Evolutionary conservation across 2,888 invertebrate genomes (phyloP).

Genomic region (Lymantria dispar): DNA sequence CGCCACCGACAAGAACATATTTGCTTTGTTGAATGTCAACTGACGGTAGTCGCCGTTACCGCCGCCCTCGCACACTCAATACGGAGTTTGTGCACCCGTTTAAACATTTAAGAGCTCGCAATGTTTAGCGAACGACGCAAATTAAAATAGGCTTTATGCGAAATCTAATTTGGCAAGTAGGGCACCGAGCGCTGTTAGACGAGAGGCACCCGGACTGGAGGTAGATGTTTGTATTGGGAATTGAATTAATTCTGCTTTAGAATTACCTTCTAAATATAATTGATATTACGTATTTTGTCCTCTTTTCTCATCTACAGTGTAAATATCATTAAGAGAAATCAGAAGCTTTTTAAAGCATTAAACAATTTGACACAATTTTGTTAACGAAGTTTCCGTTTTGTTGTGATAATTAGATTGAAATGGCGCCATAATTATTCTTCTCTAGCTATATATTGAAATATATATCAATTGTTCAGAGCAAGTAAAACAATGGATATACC

Average conservation of each 20-base stretch:
- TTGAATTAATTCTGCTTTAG: constrained; percentile 73
- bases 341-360: constrained; percentile 32
- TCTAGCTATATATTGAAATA: too few relatives aligned
- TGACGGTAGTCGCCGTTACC: constrained; percentile 47
- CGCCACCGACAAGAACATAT: constrained; percentile 63
- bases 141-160: constrained; percentile 81
- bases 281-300: constrained; percentile 39
- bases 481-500: too few relatives aligned
- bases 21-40: constrained; percentile 75
- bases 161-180: constrained; percentile 80
- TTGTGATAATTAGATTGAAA: constrained; percentile 11
- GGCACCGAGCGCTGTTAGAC: constrained; percentile 61
- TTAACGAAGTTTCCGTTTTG: constrained; percentile 6
- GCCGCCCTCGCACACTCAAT: constrained; percentile 45
- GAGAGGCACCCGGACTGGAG: constrained; percentile 50
- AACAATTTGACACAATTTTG: constrained; percentile 12
- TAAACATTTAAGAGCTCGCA: constrained; percentile 77
- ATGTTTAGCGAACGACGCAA: constrained; percentile 75
- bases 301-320: constrained; percentile 28
- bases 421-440: background rate
- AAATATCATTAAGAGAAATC: constrained; percentile 35
- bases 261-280: constrained; percentile 53
- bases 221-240: constrained; percentile 73
- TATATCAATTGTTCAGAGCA: too few relatives aligned
- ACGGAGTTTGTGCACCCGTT: constrained; percentile 58